phyloP scores from a whole-genome alignment of 2,113 vertebrate species.

The Ciconia maguari region DNA sequence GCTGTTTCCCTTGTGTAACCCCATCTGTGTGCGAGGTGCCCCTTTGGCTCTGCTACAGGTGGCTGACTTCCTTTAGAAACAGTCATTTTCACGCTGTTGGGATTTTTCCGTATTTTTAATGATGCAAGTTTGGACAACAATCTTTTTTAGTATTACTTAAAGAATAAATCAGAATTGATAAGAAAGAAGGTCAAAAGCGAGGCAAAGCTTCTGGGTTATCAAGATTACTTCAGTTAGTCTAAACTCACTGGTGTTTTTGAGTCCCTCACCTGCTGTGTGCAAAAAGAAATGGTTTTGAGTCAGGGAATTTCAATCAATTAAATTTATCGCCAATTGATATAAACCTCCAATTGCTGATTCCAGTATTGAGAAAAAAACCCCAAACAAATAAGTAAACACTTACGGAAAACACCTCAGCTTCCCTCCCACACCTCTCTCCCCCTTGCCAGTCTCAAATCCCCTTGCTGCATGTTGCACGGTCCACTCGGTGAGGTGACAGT shows the following conservation, averaged over 20 bases:
- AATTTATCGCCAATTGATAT: not conserved
- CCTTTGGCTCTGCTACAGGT: not conserved
- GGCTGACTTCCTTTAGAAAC: not conserved
- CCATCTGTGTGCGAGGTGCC: fast-evolving
- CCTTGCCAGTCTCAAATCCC: not conserved
- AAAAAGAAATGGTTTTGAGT: not conserved
- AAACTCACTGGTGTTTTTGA: not conserved
- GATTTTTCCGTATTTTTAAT: not conserved
- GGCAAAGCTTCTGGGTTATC: not conserved
- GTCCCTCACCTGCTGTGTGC: not conserved
- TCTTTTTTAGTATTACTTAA: not conserved
- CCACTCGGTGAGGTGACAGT: not conserved
- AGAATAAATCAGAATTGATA: not conserved
- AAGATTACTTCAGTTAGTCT: not conserved
- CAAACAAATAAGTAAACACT: not conserved
- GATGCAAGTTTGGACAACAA: not conserved
- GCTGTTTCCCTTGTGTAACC: not conserved
- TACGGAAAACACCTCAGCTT: not conserved
- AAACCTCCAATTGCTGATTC: not conserved
- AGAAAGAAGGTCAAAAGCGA: not conserved
- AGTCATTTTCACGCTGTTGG: not conserved
- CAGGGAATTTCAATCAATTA: not conserved
- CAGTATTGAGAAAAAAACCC: not conserved
- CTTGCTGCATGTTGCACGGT: not conserved
- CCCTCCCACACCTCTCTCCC: not conserved